Evolutionary conservation across 2,888 invertebrate species (phyloP).

Genomic region (Halictus ligatus): DNA sequence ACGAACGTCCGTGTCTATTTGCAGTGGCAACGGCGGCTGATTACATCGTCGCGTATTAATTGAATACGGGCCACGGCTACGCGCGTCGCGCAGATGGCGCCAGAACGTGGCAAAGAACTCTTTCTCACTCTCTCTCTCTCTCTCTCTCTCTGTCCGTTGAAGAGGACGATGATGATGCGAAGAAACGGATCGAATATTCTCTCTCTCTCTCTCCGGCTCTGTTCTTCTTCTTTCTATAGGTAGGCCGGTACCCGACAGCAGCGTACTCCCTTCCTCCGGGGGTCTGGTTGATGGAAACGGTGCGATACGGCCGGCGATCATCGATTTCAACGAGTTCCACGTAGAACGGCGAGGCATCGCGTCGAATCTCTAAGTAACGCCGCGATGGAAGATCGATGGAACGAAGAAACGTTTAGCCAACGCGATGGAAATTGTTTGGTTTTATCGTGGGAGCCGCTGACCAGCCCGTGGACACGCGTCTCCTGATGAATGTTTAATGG

Average conservation of each 20-base stretch:
- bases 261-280: background rate
- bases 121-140: background rate
- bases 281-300: conserved; percentile 49
- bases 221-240: background rate
- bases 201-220: conserved; percentile 7
- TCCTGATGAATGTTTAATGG: conserved; percentile 21
- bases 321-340: conserved; percentile 70
- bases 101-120: conserved; percentile 45
- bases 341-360: conserved; percentile 58
- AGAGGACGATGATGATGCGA: conserved; percentile 12
- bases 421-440: conserved; percentile 42
- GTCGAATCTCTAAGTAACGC: conserved; percentile 70
- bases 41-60: conserved; percentile 78
- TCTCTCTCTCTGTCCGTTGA: background rate
- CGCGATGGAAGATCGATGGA: conserved; percentile 58
- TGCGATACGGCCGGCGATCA: conserved; percentile 49
- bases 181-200: conserved; percentile 48
- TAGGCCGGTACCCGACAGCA: background rate
- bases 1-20: conserved; percentile 76
- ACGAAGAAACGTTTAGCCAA: conserved; percentile 57
- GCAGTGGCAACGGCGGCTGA: conserved; percentile 71
- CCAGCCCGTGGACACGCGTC: background rate
- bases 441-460: conserved; percentile 31
- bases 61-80: conserved; percentile 71
- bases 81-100: conserved; percentile 47